phyloP scores from a whole-genome alignment of 2,113 vertebrate genomes.

The Hepsetus odoe region DNA sequence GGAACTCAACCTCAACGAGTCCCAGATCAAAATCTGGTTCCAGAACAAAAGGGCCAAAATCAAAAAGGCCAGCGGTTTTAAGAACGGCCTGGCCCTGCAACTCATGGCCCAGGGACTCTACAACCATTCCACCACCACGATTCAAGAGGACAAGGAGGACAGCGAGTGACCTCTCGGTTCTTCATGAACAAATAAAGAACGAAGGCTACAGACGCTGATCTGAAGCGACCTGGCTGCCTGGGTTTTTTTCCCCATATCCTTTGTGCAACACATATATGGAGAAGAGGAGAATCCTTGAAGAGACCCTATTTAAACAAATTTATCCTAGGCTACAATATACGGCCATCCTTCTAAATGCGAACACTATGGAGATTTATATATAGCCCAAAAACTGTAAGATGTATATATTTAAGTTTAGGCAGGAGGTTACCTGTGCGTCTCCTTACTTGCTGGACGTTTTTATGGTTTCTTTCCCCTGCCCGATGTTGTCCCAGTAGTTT shows the following conservation, averaged over 20 bases:
- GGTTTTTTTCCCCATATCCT: conserved; percentile 41
- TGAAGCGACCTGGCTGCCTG: conserved; percentile 36
- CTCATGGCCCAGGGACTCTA: conserved; percentile 94
- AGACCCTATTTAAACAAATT: conserved; percentile 87
- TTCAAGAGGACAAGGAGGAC: conserved; percentile 94
- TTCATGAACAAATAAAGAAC: conserved; percentile 21
- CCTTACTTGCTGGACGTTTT: conserved; percentile 83
- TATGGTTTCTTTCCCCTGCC: conserved; percentile 65
- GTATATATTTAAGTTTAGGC: conserved; percentile 98
- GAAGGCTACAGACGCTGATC: conserved; percentile 50
- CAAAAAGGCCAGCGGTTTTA: conserved; percentile 88
- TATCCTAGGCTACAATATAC: conserved; percentile 87
- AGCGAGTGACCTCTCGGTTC: conserved; percentile 79
- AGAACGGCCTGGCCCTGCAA: conserved; percentile 89
- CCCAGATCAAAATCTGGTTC: conserved; percentile 94
- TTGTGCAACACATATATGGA: conserved; percentile 48
- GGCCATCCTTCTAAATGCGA: conserved; percentile 79
- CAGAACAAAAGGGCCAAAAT: conserved; percentile 93
- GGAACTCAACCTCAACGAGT: conserved; percentile 91
- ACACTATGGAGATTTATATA: conserved; percentile 86
- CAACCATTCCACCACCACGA: conserved; percentile 93
- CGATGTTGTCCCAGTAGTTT: conserved; percentile 63
- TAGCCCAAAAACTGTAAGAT: conserved; percentile 90
- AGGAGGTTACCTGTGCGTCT: conserved; percentile 81
- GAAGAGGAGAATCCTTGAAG: conserved; percentile 64